Evolutionary conservation across 2,888 invertebrate species (phyloP), one percentile per base, ranked within the genome.

Genomic region (Pteria penguin): DNA sequence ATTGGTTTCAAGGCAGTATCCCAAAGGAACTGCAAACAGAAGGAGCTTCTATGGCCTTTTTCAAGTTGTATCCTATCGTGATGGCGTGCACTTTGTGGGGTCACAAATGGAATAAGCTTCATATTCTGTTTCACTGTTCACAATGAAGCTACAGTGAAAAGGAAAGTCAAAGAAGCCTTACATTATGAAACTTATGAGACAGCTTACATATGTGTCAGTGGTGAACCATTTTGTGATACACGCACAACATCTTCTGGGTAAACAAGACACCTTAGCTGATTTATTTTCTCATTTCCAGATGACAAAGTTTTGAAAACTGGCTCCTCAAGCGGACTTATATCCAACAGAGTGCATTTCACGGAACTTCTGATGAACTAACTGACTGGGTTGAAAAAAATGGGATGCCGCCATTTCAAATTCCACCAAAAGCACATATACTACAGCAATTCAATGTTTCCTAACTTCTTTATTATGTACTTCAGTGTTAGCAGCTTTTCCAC

Each of bases 141-240:
- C 22, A 75, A 75, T 24, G 24, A 26, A 45, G 69, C 65, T 2
- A 57, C 57, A 5, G 74, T 75, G 60, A n/a, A 52, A 68, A 29
- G 68, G 75, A 45, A 36, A 69, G 29, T 75, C 75, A 4, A 73
- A 73, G 57, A 65, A 63, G 8, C 36, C 55, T 29, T 26, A 45
- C 24, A 70, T 74, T 3, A 73, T 74, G 73, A 57, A 45, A 29
- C 63, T 77, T 5, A 45, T 77, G 52, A 52, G 73, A 52, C 24
- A 18, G 3, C 27, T 77, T 22, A 73, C 68, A n/a, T 31, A 73
- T n/a, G 22, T 18, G n/a, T 36, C 65, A n/a, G 52, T 70, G 1
- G 61, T 29, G 24, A 32, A 57, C 45, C 65, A 77, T 54, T 69
- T 70, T 36, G 58, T 65, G 14, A 29, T 77, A 4, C 66, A 60